Evolutionary conservation across 2,888 invertebrate genomes (phyloP).

Genomic region (Mythimna loreyi): DNA sequence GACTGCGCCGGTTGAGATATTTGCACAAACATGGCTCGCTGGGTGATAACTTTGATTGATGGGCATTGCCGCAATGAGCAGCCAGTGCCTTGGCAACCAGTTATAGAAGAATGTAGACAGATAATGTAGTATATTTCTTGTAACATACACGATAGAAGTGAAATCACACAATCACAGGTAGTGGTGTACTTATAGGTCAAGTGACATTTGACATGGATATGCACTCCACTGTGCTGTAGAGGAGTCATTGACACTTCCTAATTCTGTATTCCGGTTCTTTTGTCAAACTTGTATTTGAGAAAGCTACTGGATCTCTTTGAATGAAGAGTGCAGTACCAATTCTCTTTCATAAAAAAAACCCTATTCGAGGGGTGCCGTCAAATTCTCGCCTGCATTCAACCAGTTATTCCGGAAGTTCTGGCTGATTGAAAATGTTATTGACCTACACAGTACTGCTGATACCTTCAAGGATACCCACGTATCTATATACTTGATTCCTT

Average conservation of each 20-base stretch:
- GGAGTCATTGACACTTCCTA: constrained; percentile 39
- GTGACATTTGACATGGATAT: constrained; percentile 40
- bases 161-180: constrained; percentile 28
- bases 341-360: background rate
- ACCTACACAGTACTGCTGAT: background rate
- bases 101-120: constrained; percentile 15
- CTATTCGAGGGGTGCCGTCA: background rate
- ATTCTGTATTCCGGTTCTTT: constrained; percentile 9
- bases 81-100: constrained; percentile 53
- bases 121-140: constrained; percentile 13
- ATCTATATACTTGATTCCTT: too few relatives aligned
- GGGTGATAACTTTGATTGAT: constrained; percentile 64
- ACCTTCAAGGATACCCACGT: background rate
- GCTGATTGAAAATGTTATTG: background rate
- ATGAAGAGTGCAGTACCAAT: background rate
- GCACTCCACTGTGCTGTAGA: constrained; percentile 25
- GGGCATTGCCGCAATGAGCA: constrained; percentile 36
- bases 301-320: background rate
- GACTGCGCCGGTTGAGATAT: constrained; percentile 58
- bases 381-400: too few relatives aligned
- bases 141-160: constrained; percentile 11
- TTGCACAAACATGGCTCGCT: constrained; percentile 54
- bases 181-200: constrained; percentile 6
- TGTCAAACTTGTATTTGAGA: background rate
- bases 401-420: background rate